A percentile compares a stretch with the other conserved stretches of the same genome.
phyloP scores from a whole-genome alignment of 2,797 vertebrate genomes.

The Mormyrus hasselquistii region DNA sequence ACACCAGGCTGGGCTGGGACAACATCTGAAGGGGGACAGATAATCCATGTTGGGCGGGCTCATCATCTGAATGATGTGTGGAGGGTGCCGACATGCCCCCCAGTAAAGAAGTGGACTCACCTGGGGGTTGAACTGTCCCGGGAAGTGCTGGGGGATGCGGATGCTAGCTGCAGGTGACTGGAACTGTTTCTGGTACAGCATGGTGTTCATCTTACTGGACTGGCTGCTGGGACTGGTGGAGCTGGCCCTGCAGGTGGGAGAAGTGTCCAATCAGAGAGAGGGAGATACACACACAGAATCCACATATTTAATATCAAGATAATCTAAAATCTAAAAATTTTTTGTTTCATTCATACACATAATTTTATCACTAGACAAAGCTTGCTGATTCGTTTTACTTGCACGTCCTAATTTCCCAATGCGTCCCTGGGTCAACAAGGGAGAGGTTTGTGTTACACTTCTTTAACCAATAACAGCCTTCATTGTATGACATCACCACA shows the following conservation, averaged over 20 bases:
- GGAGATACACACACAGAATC: background rate
- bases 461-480: background rate
- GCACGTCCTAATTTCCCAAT: background rate
- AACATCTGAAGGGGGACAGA: slow-evolving; percentile 69
- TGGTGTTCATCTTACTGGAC: slow-evolving; percentile 94
- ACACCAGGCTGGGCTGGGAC: slow-evolving; percentile 92
- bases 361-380: background rate
- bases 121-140: slow-evolving; percentile 93
- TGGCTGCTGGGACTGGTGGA: slow-evolving; percentile 97
- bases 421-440: background rate
- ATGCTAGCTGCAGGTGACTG: slow-evolving; percentile 78
- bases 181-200: slow-evolving; percentile 98
- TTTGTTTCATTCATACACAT: background rate
- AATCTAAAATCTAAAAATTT: background rate
- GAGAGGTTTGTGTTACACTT: background rate
- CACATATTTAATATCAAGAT: background rate
- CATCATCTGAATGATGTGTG: background rate
- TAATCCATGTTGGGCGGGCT: background rate
- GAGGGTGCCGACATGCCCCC: background rate
- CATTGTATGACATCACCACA: background rate
- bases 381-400: background rate
- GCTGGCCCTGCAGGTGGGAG: slow-evolving; percentile 72
- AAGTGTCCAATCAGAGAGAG: background rate
- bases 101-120: slow-evolving; percentile 43
- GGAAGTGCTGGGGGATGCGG: slow-evolving; percentile 87